Evolutionary conservation across 1,140 invertebrate genomes (phyloP).

Genomic region (Anthonomus grandis): DNA sequence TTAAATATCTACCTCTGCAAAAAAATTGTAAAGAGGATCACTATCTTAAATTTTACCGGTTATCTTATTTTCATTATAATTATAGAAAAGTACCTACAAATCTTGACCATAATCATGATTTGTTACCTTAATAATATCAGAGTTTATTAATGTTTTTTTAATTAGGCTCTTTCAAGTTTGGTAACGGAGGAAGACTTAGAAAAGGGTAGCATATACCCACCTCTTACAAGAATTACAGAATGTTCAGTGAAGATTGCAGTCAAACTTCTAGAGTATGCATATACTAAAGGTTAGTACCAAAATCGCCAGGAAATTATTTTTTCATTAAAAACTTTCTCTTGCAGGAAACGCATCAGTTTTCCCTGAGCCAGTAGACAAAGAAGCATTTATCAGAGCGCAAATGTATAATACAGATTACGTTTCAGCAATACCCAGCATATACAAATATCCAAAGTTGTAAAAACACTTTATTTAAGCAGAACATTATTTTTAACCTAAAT

Average conservation of each 20-base stretch:
- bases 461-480: too few species aligned
- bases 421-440: slow-evolving; percentile 63
- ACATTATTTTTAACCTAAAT: not conserved
- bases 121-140: slow-evolving; percentile 9
- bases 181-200: slow-evolving; percentile 79
- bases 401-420: slow-evolving; percentile 74
- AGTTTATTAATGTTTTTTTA: slow-evolving; percentile 21
- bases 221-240: slow-evolving; percentile 79
- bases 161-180: slow-evolving; percentile 73
- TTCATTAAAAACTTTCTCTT: slow-evolving; percentile 32
- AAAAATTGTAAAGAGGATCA: too few species aligned
- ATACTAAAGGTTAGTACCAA: slow-evolving; percentile 61
- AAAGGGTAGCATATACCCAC: slow-evolving; percentile 92
- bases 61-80: too few species aligned
- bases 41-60: too few species aligned
- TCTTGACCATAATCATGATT: too few species aligned
- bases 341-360: slow-evolving; percentile 70
- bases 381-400: slow-evolving; percentile 75
- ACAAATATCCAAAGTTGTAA: slow-evolving; percentile 60
- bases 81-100: too few species aligned
- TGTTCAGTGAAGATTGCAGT: slow-evolving; percentile 88
- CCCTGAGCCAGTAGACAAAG: slow-evolving; percentile 73
- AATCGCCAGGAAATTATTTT: not conserved
- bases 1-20: too few species aligned
- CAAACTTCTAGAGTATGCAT: slow-evolving; percentile 84